These are phyloP conservation scores for Sigmodon hispidus DNA, from an alignment of 2,113 vertebrate species.

Conservation along the genomic window DNA sequence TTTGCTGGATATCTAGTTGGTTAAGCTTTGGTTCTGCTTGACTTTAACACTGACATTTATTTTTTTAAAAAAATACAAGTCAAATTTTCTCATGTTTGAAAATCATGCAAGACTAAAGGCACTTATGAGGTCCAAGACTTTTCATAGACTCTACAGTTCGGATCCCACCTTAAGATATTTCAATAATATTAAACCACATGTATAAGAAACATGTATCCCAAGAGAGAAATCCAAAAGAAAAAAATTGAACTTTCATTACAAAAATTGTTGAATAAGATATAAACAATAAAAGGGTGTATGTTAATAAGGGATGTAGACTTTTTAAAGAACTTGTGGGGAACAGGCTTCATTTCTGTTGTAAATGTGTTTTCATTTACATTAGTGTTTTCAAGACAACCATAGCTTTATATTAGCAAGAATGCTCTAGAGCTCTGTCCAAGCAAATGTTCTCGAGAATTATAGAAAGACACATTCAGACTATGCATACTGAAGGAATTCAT, in stretches of 20 bases:
- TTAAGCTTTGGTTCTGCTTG: background rate
- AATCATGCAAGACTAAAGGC: background rate
- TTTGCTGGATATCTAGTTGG: too few relatives aligned
- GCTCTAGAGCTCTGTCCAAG: background rate
- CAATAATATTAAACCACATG: background rate
- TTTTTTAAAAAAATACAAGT: background rate
- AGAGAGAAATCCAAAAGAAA: background rate
- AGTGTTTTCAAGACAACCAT: background rate
- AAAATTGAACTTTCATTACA: background rate
- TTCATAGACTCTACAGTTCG: background rate
- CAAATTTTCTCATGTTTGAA: background rate
- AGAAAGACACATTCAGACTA: background rate
- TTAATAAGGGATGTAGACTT: background rate
- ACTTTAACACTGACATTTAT: background rate
- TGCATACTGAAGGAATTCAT: background rate
- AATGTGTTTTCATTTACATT: too few relatives aligned
- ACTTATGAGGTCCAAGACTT: background rate
- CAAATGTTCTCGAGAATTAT: background rate
- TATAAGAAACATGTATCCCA: background rate
- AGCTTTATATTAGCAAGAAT: background rate
- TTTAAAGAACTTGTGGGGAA: constrained; percentile 6
- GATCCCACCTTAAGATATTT: background rate
- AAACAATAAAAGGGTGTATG: background rate
- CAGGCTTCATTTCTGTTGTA: background rate
- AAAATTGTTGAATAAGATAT: background rate